Base-by-base conservation (phyloP, 1,140 invertebrate species). In the Hyles vespertilio region DNA sequence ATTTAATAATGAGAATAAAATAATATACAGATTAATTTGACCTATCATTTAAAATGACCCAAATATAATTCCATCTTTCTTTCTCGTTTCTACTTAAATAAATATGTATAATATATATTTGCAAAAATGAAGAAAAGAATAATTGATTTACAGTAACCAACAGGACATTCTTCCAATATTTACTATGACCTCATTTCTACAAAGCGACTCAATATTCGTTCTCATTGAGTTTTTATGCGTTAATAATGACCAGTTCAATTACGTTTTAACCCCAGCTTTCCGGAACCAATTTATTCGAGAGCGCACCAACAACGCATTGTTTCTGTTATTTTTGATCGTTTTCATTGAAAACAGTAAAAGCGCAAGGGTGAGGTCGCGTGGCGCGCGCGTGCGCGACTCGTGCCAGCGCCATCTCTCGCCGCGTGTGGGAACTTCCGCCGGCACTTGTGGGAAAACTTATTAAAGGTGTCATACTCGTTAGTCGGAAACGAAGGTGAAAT, bases 291-390 rank as follows among this genome's bases (percentile, higher is more conserved):
- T 84, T 87, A 78, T 77, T 79, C 74, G 63, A 73, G 77, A 84
- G 77, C 65, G 70, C 65, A 64, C 72, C 71, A 74, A 70, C 74
- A 67, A 61, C 72, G 73, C 59, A 76, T 84, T 88, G 79, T 85
- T 75, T 72, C 71, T 65, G 75, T 85, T 82, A 80, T 82, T 80
- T 77, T 79, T 75, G 69, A 81, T 77, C 73, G 77, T 84, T 86
- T 84, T 79, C 80, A 84, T 82, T 80, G 77, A 84, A 86, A 83
- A 83, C 78, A 83, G 65, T 72, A 70, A 77, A 78, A 69, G 75
- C 63, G 72, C 70, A 75, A 70, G 72, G 73, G 73, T 76, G 36
- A 5, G 36, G 36, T 8, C 79, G 74, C 82, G 79, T 67, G 69
- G 5, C 43, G 48, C 55, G 47, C 77, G 54, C 74, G 78, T 75